Evolutionary conservation across 2,113 vertebrate species (phyloP), one percentile per base, ranked within the genome.

Genomic region (Otolemur garnettii): DNA sequence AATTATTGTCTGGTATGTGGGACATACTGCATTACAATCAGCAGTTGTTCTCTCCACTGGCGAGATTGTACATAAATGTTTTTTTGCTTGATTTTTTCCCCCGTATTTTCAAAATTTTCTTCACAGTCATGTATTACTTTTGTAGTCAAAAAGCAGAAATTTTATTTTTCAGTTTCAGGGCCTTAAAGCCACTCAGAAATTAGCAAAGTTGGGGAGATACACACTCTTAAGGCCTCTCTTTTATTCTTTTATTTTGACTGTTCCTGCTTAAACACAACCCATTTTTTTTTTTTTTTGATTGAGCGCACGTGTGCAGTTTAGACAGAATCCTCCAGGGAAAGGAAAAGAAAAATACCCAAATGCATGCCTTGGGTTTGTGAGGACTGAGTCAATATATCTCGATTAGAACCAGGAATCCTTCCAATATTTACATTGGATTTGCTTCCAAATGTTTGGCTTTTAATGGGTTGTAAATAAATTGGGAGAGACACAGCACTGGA

Each of bases 401-500:
- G 0, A 71, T 96, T 92, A 93, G 75, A 96, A 88, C 71, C 59
- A 96, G 84, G 79, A 94, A 90, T 93, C 42, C 30, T 94, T 93
- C 94, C 92, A 96, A 62, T 93, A 28, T 96, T 97, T 97, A 93
- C 78, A 92, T 24, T 95, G 80, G 81, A 80, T 97, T 90, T 97
- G 53, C 79, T 91, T 96, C 79, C 74, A 96, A 93, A 94, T 81
- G 69, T 94, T 89, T 96, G 75, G 59, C 79, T 89, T 95, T 69
- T 90, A 96, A 97, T 90, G 74, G 53, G n/a, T 77, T 93, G 9
- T 72, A 95, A 87, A 78, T 95, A 95, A 93, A 66, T 86, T 74
- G n/a, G 80, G 69, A 97, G 64, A 18, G 64, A 78, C n/a, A 33
- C 17, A 94, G 38, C 45, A 33, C 55, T 62, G 35, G 35, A 68